Evolutionary conservation across 2,113 vertebrate species (phyloP).

Genomic region (Petrocephalus microphthalmus): DNA sequence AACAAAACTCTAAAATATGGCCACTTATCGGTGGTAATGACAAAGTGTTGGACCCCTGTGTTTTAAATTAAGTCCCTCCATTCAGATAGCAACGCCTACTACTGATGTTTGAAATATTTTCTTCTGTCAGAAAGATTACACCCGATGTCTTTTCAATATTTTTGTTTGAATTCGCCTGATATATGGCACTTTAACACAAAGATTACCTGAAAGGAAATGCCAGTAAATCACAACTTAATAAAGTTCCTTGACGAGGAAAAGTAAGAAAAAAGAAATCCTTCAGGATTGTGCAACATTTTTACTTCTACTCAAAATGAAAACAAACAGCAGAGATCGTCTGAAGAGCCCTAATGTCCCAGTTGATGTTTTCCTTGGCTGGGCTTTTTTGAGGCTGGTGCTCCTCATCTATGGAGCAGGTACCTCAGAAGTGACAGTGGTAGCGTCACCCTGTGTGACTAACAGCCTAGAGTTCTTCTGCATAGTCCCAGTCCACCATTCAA

Average conservation of each 20-base stretch:
- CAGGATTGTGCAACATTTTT: slow-evolving; percentile 8
- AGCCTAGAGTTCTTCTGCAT: neutral
- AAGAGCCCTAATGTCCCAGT: neutral
- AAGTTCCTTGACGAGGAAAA: neutral
- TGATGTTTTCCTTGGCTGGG: neutral
- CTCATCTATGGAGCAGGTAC: neutral
- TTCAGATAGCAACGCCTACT: neutral
- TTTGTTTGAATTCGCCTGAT: neutral
- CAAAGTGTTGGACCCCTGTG: neutral
- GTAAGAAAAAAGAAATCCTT: neutral
- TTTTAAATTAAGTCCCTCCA: neutral
- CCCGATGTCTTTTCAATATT: neutral
- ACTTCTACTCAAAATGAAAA: slow-evolving; percentile 17
- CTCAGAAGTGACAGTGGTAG: neutral
- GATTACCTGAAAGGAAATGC: slow-evolving; percentile 13
- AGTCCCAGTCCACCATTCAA: neutral
- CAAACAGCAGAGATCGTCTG: neutral
- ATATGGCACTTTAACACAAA: slow-evolving; percentile 3
- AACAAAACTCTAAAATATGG: neutral
- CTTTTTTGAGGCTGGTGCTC: neutral
- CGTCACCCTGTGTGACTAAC: neutral
- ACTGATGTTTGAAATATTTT: neutral
- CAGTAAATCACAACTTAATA: slow-evolving; percentile 25
- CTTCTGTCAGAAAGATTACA: neutral
- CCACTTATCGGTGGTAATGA: neutral